phyloP scores from a whole-genome alignment of 2,888 invertebrate genomes.

The Drosophila setosimentum region DNA sequence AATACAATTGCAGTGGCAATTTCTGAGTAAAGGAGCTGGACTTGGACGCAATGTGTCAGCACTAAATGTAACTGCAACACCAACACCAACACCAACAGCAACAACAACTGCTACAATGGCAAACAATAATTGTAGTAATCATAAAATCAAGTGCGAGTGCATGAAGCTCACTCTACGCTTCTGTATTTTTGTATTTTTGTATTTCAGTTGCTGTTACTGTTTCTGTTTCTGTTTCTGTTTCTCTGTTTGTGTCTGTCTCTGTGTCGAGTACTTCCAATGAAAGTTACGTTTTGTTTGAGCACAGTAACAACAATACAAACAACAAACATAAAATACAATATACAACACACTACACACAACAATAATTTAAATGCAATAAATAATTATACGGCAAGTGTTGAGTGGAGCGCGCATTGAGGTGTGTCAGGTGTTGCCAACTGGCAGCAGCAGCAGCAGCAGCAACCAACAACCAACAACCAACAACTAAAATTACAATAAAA shows the following conservation, averaged over 20 bases:
- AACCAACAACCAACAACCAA: constrained; percentile 36
- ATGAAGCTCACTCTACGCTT: constrained; percentile 45
- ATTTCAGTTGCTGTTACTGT: constrained; percentile 22
- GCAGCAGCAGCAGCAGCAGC: constrained; percentile 40
- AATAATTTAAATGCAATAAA: constrained; percentile 83
- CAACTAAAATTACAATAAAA: constrained; percentile 63
- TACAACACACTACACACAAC: constrained; percentile 63
- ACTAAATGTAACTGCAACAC: constrained; percentile 27
- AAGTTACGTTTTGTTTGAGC: constrained; percentile 63
- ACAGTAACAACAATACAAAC: constrained; percentile 42
- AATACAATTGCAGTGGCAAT: constrained; percentile 68
- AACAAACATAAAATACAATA: constrained; percentile 36
- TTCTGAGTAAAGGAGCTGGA: constrained; percentile 51
- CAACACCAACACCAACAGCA: constrained; percentile 8
- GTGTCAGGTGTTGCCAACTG: constrained; percentile 70
- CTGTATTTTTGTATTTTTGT: constrained; percentile 19
- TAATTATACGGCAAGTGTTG: constrained; percentile 81
- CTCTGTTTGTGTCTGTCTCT: constrained; percentile 7
- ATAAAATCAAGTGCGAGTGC: constrained; percentile 80
- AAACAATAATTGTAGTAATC: constrained; percentile 74
- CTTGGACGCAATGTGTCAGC: constrained; percentile 55
- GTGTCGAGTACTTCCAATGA: constrained; percentile 44
- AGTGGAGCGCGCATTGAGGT: constrained; percentile 80
- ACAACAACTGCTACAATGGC: constrained; percentile 32
- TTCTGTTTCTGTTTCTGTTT: constrained; percentile 22